Evolutionary conservation across 2,888 invertebrate species (phyloP), one percentile per base, ranked within the genome.

Genomic region (Leptopterna dolabrata): DNA sequence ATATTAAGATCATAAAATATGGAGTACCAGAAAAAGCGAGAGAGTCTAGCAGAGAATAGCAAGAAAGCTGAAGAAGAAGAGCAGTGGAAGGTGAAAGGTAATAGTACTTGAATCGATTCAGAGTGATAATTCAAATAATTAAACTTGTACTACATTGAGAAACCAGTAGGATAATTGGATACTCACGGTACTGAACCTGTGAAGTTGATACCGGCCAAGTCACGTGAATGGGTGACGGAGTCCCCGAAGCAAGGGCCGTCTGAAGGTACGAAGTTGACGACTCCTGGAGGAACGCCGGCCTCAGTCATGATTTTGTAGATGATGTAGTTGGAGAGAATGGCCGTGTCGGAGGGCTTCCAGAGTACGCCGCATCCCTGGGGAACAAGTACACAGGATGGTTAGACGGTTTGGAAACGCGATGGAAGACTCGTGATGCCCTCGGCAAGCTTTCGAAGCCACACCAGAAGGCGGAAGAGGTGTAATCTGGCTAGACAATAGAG

Each of bases 321-420:
- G 89, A 95, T 94, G 95, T 98, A 99, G 92, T 99, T 99, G 29
- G 99, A 98, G 1, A 99, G 94, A 13, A 99, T 91, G 1, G 99
- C 98, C 0, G 99, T 98, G 92, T 99, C 98, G 0, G 99, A 99
- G 0, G 99, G 99, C 92, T 99, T 99, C 99, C 99, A 99, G 88
- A 99, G 91, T 9, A 98, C 97, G 16, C 95, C 95, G 92, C 98
- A 99, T n/a, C 99, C 99, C 97, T 97, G 47, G 19, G 24, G 24
- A 63, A 55, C 3, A 19, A 19, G 2, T 2, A n/a, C 9, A 55
- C 55, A 9, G 9, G 9, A 2, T 47, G 47, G 47, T 13, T 3
- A 47, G 30, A n/a, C n/a, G n/a, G n/a, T 7, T 70, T 63, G 2
- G 9, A 24, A 6, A 24, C 6, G 9, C 2, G 24, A 2, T 19